Conservation (phyloP, 2,797 vertebrate species). For the Babyrousa celebensis region DNA sequence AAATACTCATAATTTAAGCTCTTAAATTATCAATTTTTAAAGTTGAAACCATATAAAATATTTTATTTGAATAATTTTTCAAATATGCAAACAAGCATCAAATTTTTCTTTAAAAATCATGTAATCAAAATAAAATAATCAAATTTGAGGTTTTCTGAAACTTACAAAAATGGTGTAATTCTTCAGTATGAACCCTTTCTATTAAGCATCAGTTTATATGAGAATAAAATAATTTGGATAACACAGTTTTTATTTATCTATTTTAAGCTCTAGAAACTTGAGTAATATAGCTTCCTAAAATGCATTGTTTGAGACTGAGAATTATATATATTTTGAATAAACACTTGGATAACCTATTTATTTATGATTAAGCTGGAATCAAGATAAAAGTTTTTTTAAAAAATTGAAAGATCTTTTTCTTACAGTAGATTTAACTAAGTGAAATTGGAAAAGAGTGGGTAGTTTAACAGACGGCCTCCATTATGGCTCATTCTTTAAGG, state of each 20-base stretch:
- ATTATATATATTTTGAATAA: neutral
- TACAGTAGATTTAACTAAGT: neutral
- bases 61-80: neutral
- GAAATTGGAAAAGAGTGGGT: neutral
- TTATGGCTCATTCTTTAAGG: constrained; percentile 1
- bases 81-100: neutral
- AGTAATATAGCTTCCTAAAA: neutral
- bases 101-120: neutral
- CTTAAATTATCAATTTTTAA: neutral
- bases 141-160: neutral
- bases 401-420: neutral
- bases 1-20: neutral
- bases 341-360: neutral
- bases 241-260: neutral
- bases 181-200: neutral
- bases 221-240: neutral
- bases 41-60: neutral
- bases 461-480: constrained; percentile 5
- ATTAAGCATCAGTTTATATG: neutral
- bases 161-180: neutral
- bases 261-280: neutral
- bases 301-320: neutral
- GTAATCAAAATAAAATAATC: neutral
- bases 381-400: neutral
- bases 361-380: neutral